Conservation (phyloP, 2,797 vertebrate species). For the Megalops cyprinoides region DNA sequence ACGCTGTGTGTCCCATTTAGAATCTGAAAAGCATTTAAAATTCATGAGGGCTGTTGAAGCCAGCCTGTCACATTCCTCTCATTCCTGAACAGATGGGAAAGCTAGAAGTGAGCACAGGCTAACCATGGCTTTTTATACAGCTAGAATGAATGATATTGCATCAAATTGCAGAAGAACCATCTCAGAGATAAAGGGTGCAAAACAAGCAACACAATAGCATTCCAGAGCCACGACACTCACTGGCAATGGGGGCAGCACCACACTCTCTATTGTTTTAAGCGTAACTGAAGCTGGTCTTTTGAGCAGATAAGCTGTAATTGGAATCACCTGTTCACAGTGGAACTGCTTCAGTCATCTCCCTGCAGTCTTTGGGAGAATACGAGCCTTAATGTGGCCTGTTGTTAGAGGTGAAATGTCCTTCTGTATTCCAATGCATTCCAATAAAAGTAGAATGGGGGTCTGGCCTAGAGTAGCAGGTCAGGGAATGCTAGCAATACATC, state of each 20-base stretch:
- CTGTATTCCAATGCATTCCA: background rate
- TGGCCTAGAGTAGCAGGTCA: background rate
- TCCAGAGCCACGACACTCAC: slow-evolving; percentile 76
- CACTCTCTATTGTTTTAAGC: slow-evolving; percentile 66
- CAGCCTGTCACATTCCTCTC: slow-evolving; percentile 85
- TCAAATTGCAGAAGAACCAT: slow-evolving; percentile 87
- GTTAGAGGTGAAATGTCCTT: slow-evolving; percentile 4
- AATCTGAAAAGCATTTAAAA: slow-evolving; percentile 91
- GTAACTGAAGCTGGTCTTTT: slow-evolving; percentile 27
- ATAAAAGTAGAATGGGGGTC: background rate
- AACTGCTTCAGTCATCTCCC: slow-evolving; percentile 24
- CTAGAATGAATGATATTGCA: slow-evolving; percentile 84
- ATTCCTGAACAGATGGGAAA: slow-evolving; percentile 87
- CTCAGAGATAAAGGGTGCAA: slow-evolving; percentile 79
- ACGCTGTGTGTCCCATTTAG: slow-evolving; percentile 81
- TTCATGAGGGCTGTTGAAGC: slow-evolving; percentile 87
- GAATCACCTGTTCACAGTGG: slow-evolving; percentile 25
- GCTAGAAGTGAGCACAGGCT: slow-evolving; percentile 77
- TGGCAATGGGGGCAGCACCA: slow-evolving; percentile 59
- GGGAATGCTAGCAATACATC: background rate
- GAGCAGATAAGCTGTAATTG: slow-evolving; percentile 22
- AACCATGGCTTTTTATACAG: slow-evolving; percentile 80
- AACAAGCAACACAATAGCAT: slow-evolving; percentile 78
- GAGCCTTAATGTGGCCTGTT: slow-evolving; percentile 8
- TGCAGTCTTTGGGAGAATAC: slow-evolving; percentile 10